These are phyloP conservation scores for Cydia pomonella DNA, from an alignment of 1,140 invertebrate genomes.

Conservation along the genomic window DNA sequence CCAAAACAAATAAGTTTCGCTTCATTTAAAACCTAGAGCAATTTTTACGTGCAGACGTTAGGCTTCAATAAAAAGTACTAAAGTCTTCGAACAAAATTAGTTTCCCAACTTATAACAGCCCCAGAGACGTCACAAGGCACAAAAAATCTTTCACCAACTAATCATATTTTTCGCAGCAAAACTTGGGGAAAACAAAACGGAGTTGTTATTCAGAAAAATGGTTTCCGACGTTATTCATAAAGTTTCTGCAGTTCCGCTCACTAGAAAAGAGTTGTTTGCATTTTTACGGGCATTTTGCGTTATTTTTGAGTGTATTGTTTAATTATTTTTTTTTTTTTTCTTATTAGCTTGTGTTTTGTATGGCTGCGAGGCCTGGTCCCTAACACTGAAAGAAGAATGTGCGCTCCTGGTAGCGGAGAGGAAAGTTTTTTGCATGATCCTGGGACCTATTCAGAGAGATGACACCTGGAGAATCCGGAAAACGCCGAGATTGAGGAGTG, in stretches of 20 bases:
- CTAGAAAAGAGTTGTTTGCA: neutral
- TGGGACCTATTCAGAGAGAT: no score
- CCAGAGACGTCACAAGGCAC: neutral
- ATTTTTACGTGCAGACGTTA: neutral
- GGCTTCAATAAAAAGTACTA: neutral
- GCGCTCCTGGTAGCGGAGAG: no score
- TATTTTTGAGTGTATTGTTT: neutral
- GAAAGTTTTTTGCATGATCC: no score
- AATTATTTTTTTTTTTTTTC: neutral
- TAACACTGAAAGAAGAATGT: no score
- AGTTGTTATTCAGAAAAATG: neutral
- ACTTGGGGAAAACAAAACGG: neutral
- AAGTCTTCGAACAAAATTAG: slow-evolving; percentile 15
- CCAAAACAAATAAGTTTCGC: no score
- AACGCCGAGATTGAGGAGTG: no score
- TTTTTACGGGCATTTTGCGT: neutral
- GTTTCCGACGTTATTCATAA: neutral
- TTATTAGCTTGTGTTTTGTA: neutral
- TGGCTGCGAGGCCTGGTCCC: no score
- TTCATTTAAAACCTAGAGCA: no score
- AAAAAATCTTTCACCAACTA: slow-evolving; percentile 27
- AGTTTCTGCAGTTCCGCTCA: neutral
- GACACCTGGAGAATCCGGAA: no score
- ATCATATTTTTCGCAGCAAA: slow-evolving; percentile 22
- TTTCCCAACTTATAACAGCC: neutral